These are phyloP conservation scores for Stylophora pistillata DNA, from an alignment of 64 coral and sea anemone species.

Conservation along the genomic window DNA sequence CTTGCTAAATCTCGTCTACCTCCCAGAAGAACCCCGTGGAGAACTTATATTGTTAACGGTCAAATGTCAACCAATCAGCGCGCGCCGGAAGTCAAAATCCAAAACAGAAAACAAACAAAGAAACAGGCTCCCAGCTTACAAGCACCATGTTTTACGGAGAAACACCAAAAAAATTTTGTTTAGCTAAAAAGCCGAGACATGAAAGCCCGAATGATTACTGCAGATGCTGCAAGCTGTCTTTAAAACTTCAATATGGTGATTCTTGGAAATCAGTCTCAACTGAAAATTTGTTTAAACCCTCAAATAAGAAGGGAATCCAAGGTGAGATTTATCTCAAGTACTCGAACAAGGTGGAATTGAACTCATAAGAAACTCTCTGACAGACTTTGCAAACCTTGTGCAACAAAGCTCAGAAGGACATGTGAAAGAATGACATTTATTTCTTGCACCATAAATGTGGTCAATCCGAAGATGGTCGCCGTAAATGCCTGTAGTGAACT, in stretches of 20 bases:
- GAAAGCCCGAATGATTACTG: too few species aligned
- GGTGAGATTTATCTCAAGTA: neutral
- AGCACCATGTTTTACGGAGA: neutral
- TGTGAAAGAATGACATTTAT: neutral
- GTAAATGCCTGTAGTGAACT: neutral
- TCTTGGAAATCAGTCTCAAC: slow-evolving; percentile 28
- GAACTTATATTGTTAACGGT: too few species aligned
- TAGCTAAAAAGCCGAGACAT: slow-evolving; percentile 14
- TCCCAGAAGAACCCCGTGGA: too few species aligned
- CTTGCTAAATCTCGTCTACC: too few species aligned
- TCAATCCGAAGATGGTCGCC: neutral
- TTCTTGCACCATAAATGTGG: neutral
- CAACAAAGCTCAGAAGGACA: neutral
- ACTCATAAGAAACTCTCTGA: neutral
- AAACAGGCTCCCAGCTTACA: neutral
- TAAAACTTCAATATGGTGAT: slow-evolving; percentile 44
- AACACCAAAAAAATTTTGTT: slow-evolving; percentile 23
- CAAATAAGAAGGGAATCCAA: slow-evolving; percentile 2
- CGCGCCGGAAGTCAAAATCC: too few species aligned
- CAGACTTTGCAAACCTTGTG: neutral
- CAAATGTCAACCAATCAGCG: too few species aligned
- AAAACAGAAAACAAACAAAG: neutral
- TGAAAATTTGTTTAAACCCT: slow-evolving; percentile 31
- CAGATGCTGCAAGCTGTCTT: too few species aligned
- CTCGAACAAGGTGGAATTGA: neutral